Evolutionary conservation across 2,113 vertebrate genomes (phyloP).

Genomic region (Tetraodon nigroviridis): DNA sequence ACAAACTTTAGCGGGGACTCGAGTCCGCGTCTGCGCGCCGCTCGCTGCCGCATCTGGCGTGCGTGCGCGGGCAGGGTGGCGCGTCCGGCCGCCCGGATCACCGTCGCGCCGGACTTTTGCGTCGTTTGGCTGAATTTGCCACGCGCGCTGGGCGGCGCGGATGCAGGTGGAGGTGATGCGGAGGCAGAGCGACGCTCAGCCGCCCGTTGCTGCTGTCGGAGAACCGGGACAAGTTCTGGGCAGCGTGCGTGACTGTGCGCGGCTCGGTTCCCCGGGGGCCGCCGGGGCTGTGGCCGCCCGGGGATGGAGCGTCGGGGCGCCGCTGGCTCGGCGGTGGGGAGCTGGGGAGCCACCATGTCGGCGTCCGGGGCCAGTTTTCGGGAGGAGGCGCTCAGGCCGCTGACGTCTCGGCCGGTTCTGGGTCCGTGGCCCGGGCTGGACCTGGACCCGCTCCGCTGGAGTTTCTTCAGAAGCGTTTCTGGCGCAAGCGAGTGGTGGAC

Average conservation of each 20-base stretch:
- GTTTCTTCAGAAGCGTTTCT: neutral
- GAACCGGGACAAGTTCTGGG: too few relatives aligned
- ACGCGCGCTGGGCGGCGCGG: too few relatives aligned
- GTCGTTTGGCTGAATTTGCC: neutral
- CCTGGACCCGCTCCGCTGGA: too few relatives aligned
- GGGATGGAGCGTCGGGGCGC: constrained; percentile 13
- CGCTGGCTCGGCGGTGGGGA: too few relatives aligned
- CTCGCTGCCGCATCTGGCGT: too few relatives aligned
- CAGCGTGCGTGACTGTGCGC: neutral
- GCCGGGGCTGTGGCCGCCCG: constrained; percentile 48
- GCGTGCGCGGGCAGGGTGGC: neutral
- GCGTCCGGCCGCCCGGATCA: neutral
- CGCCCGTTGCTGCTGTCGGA: neutral
- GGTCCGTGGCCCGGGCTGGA: too few relatives aligned
- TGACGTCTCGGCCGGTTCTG: too few relatives aligned
- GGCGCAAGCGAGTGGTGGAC: constrained; percentile 31
- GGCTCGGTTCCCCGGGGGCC: neutral
- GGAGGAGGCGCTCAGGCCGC: neutral
- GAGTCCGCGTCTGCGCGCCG: neutral
- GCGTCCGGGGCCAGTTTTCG: too few relatives aligned
- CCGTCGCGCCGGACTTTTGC: neutral
- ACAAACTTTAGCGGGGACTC: neutral
- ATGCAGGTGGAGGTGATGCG: neutral
- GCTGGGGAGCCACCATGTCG: too few relatives aligned
- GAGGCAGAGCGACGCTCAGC: too few relatives aligned